These are phyloP conservation scores for Hippocampus zosterae DNA, from an alignment of 2,113 vertebrate genomes.

Conservation along the genomic window DNA sequence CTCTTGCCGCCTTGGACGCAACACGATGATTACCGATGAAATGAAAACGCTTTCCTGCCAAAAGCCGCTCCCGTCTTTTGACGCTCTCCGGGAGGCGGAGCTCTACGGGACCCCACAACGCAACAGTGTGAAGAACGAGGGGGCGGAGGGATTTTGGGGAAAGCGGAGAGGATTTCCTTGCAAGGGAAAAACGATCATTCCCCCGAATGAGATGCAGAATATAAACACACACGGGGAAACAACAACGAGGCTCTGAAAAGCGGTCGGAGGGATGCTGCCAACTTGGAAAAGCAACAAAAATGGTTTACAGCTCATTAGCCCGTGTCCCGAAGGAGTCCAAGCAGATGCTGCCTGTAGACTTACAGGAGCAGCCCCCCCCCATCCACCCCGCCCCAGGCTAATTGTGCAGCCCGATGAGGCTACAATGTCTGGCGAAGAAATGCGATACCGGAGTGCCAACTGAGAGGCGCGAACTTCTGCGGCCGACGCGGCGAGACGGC, in stretches of 20 bases:
- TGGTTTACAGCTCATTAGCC: conserved; percentile 14
- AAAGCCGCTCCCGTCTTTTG: conserved; percentile 35
- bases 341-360: conserved; percentile 50
- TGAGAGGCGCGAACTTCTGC: conserved; percentile 35
- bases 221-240: conserved; percentile 8
- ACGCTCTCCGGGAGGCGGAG: conserved; percentile 19
- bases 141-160: not conserved
- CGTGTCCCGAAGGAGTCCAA: conserved; percentile 18
- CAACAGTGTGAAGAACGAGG: conserved; percentile 22
- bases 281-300: conserved; percentile 10
- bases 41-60: conserved; percentile 30
- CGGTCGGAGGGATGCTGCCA: not conserved
- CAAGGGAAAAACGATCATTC: not conserved
- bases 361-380: not conserved
- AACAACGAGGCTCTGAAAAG: not conserved
- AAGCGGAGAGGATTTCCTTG: conserved; percentile 1
- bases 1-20: conserved; percentile 38
- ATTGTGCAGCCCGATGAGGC: conserved; percentile 30
- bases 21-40: conserved; percentile 58
- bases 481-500: conserved; percentile 11
- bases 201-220: conserved; percentile 13
- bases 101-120: conserved; percentile 44
- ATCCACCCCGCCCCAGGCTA: conserved; percentile 5
- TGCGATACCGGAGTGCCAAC: conserved; percentile 37
- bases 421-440: conserved; percentile 33